phyloP scores from a whole-genome alignment of 2,113 vertebrate genomes.

The Empidonax traillii region DNA sequence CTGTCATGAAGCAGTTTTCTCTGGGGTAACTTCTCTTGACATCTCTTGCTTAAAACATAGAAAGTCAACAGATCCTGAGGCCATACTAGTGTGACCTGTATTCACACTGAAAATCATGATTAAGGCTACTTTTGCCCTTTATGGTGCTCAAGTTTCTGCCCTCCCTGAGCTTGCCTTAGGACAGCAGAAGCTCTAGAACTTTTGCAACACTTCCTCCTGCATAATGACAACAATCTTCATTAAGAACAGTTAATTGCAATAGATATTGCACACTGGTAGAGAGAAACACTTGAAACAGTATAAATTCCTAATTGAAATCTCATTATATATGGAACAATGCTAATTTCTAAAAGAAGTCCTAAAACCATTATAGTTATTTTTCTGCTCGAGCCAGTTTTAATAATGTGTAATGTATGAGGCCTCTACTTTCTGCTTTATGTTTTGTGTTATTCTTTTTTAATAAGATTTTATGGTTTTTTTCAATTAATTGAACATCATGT shows the following conservation, averaged over 20 bases:
- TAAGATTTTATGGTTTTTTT: not conserved
- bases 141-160: not conserved
- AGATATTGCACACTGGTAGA: not conserved
- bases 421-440: not conserved
- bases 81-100: not conserved
- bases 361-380: conserved; percentile 6
- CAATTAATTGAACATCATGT: conserved; percentile 34
- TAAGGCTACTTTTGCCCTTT: not conserved
- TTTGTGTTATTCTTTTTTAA: not conserved
- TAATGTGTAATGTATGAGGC: not conserved
- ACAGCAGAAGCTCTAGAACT: not conserved
- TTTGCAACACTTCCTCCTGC: not conserved
- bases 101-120: not conserved
- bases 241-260: not conserved
- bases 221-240: not conserved
- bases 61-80: not conserved
- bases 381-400: not conserved
- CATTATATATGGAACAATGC: not conserved
- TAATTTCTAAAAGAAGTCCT: not conserved
- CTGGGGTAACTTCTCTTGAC: not conserved
- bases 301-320: not conserved
- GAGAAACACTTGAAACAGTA: not conserved
- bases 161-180: not conserved
- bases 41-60: not conserved
- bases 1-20: not conserved